These are phyloP conservation scores for Paramormyrops hopkinsi DNA, from an alignment of 2,797 vertebrate species.

Conservation along the genomic window DNA sequence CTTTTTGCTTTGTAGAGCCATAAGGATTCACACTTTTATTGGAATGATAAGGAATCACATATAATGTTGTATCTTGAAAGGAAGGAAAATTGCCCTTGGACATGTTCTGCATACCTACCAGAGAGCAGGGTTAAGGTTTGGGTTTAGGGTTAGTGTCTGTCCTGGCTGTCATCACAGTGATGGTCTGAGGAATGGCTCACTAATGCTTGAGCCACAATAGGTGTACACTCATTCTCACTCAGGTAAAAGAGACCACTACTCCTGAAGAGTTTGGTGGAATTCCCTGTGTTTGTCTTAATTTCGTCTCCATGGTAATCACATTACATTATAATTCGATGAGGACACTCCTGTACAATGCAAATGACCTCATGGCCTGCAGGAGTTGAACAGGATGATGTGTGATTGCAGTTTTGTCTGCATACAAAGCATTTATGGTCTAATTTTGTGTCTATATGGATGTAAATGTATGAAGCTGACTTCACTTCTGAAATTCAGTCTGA, in stretches of 20 bases:
- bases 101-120: background rate
- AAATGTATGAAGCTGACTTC: background rate
- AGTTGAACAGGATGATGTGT: background rate
- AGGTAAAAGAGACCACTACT: background rate
- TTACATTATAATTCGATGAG: background rate
- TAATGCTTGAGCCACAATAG: background rate
- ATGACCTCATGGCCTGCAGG: background rate
- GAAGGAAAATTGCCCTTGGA: background rate
- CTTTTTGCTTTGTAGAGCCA: slow-evolving; percentile 28
- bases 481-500: background rate
- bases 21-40: slow-evolving; percentile 25
- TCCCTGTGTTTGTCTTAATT: background rate
- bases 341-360: background rate
- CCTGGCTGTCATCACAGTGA: background rate
- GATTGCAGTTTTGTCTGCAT: background rate
- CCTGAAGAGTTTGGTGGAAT: background rate
- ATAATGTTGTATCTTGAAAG: background rate
- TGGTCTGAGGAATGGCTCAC: background rate
- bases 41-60: slow-evolving; percentile 27
- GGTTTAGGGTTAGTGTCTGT: background rate
- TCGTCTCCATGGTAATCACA: background rate
- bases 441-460: background rate
- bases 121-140: background rate
- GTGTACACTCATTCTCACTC: background rate
- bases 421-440: background rate